Evolutionary conservation across 2,113 vertebrate genomes (phyloP), one percentile per base, ranked within the genome.

Genomic region (Nyctereutes procyonoides): DNA sequence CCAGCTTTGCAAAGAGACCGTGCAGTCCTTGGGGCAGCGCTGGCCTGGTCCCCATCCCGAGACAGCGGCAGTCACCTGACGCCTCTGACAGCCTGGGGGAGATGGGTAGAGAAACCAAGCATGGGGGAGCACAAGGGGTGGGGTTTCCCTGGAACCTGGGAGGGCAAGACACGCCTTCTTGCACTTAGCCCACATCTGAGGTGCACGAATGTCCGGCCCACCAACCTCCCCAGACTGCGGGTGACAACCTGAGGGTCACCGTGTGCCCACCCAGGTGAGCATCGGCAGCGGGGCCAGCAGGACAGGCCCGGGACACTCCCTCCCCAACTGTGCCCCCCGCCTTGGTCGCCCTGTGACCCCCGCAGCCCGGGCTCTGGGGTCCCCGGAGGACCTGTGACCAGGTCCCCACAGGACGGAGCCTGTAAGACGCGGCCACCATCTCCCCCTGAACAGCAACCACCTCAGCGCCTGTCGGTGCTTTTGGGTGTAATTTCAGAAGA

Each of bases 401-500:
- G 16, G 67, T 10, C 26, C 86, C 11, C 9, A 8, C 43, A 7
- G 6, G 6, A n/a, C 32, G 3, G 55, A 10, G 65, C 65, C 6
- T 4, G 32, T 20, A 1, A 10, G 17, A 69, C 10, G 67, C 17
- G 17, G 32, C 67, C 14, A 5, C 30, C 7, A 0, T 8, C 32
- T 69, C 32, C 67, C 67, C 32, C 16, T 15, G 19, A 22, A 24
- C 32, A 69, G 73, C 43, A 26, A 51, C 28, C 26, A 8, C 15
- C 65, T 16, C 14, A 16, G 74, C 15, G 7, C 13, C 13, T 28
- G 43, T 24, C 8, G 24, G 26, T 17, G 15, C 43, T 8, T 0
- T 26, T 4, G 2, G 19, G 26, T 89, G 82, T 1, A 74, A 8
- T 80, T 83, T 30, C 51, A 9, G 3, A 0, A 10, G 0, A 0